Conservation (phyloP, 1,140 invertebrate genomes). For the Dysdera silvatica region DNA sequence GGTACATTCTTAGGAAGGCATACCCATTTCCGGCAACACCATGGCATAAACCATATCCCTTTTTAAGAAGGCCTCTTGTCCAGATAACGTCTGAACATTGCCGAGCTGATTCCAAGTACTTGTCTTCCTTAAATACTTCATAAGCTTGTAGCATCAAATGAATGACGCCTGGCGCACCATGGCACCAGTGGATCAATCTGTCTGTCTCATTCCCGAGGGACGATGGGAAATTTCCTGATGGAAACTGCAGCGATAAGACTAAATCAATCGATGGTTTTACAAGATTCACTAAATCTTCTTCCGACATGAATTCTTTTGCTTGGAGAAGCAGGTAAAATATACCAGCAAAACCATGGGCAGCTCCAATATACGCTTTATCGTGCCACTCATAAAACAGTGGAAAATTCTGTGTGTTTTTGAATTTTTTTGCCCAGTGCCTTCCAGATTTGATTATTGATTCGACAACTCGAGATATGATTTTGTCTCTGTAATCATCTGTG, state of each 20-base stretch:
- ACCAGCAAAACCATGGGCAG: slow-evolving; percentile 76
- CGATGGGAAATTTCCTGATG: slow-evolving; percentile 79
- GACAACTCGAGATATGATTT: slow-evolving; percentile 46
- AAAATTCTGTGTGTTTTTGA: slow-evolving; percentile 40
- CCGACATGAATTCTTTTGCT: slow-evolving; percentile 45
- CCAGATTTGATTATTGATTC: slow-evolving; percentile 59
- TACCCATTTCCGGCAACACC: slow-evolving; percentile 88
- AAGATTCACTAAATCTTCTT: slow-evolving; percentile 48
- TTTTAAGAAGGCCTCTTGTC: slow-evolving; percentile 72
- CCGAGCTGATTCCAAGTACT: slow-evolving; percentile 64
- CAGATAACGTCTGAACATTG: slow-evolving; percentile 71
- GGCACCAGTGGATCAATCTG: slow-evolving; percentile 88
- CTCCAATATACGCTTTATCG: slow-evolving; percentile 74
- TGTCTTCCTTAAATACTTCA: slow-evolving; percentile 64
- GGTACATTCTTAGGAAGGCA: slow-evolving; percentile 70
- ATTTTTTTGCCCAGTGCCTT: slow-evolving; percentile 49
- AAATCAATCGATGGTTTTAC: slow-evolving; percentile 58
- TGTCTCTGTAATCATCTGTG: slow-evolving; percentile 33
- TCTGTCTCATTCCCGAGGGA: slow-evolving; percentile 62
- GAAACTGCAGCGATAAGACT: slow-evolving; percentile 52
- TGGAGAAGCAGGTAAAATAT: slow-evolving; percentile 69
- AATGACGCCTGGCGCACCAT: slow-evolving; percentile 82
- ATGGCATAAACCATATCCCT: slow-evolving; percentile 88
- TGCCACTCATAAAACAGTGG: slow-evolving; percentile 81
- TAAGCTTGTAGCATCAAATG: slow-evolving; percentile 65